phyloP scores from a whole-genome alignment of 2,797 vertebrate genomes.

The Muscicapa comitata region DNA sequence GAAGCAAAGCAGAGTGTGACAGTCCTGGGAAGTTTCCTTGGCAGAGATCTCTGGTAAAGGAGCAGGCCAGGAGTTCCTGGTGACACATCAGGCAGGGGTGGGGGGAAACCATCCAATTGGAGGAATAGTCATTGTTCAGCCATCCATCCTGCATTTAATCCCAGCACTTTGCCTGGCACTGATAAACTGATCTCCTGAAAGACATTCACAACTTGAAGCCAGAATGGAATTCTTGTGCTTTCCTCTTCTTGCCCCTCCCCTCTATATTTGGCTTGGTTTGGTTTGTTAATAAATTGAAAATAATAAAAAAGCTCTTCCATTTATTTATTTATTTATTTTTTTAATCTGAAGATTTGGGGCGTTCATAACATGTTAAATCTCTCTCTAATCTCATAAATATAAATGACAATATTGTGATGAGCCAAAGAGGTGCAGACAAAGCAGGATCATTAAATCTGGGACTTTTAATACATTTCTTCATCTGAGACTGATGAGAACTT shows the following conservation, averaged over 20 bases:
- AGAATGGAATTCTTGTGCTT: background rate
- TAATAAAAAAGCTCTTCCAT: background rate
- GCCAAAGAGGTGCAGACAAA: constrained; percentile 19
- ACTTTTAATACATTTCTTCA: background rate
- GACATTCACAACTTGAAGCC: background rate
- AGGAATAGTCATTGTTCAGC: background rate
- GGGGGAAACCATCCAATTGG: background rate
- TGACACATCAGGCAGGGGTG: background rate
- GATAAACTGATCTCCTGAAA: background rate
- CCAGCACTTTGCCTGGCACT: background rate
- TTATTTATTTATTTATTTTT: background rate
- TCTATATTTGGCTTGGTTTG: background rate
- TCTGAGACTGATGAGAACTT: background rate
- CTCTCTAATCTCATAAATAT: constrained; percentile 58
- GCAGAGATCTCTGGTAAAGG: background rate
- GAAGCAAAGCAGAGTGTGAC: background rate
- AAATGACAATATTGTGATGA: constrained; percentile 35
- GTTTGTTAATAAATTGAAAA: background rate
- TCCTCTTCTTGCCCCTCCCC: background rate
- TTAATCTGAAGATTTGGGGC: background rate
- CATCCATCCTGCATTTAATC: background rate
- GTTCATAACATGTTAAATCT: constrained; percentile 11
- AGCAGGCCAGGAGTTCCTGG: background rate
- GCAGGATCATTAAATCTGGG: background rate
- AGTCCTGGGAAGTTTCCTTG: background rate